These are phyloP conservation scores for Magallana nippona DNA, from an alignment of 2,888 invertebrate genomes.

Conservation along the genomic window DNA sequence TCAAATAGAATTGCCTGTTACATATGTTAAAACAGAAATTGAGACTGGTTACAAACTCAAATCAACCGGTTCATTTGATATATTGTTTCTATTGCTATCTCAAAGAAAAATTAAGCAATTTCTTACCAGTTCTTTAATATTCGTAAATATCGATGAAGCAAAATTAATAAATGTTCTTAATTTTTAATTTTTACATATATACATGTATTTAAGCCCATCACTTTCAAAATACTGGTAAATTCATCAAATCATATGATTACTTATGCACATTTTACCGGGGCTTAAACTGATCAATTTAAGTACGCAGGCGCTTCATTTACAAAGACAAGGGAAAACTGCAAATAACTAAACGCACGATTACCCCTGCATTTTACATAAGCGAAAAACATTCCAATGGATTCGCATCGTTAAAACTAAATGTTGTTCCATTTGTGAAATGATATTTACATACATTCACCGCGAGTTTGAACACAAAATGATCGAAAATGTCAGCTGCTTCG, in stretches of 20 bases:
- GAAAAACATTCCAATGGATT: slow-evolving; percentile 50
- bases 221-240: too few species aligned
- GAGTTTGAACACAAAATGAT: slow-evolving; percentile 53
- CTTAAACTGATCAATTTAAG: slow-evolving; percentile 50
- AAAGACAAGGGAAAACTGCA: slow-evolving; percentile 48
- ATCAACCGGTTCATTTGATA: too few species aligned
- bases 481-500: slow-evolving; percentile 53
- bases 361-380: slow-evolving; percentile 50
- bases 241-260: slow-evolving; percentile 32
- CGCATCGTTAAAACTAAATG: slow-evolving; percentile 50
- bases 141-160: too few species aligned
- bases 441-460: slow-evolving; percentile 53
- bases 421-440: slow-evolving; percentile 48
- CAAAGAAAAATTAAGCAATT: too few species aligned
- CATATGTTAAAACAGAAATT: too few species aligned
- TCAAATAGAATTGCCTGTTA: too few species aligned
- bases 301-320: slow-evolving; percentile 52
- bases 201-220: too few species aligned
- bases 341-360: slow-evolving; percentile 52
- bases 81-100: too few species aligned
- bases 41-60: too few species aligned
- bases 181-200: too few species aligned
- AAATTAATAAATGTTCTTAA: too few species aligned
- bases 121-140: too few species aligned
- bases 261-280: slow-evolving; percentile 37